phyloP scores from a whole-genome alignment of 2,797 vertebrate genomes.

The Rhinoraja longicauda region DNA sequence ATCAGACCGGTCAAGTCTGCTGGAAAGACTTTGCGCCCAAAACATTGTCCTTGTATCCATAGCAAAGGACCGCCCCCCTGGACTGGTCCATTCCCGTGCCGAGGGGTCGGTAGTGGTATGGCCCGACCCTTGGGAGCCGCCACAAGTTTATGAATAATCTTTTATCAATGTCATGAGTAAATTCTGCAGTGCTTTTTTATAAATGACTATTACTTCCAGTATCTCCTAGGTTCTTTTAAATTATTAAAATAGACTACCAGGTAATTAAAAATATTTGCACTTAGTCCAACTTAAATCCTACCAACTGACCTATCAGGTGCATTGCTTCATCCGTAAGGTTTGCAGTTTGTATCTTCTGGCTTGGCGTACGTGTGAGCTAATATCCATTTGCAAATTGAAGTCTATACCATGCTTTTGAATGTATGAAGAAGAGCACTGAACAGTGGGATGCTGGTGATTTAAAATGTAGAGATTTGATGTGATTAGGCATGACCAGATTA shows the following conservation, averaged over 20 bases:
- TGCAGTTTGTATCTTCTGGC: not conserved
- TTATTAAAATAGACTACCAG: not conserved
- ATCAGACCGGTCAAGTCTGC: too few relatives aligned
- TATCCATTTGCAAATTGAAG: not conserved
- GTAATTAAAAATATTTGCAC: not conserved
- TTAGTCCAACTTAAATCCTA: not conserved
- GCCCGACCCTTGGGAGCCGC: too few relatives aligned
- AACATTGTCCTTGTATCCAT: too few relatives aligned
- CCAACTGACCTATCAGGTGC: not conserved
- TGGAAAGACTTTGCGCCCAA: too few relatives aligned
- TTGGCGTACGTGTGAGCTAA: not conserved
- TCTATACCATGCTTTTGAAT: not conserved
- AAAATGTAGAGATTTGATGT: not conserved
- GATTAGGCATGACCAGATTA: not conserved
- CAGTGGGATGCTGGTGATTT: not conserved
- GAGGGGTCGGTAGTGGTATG: too few relatives aligned
- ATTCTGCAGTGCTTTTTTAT: not conserved
- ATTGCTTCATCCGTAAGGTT: not conserved
- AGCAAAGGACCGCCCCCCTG: too few relatives aligned
- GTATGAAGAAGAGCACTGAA: not conserved
- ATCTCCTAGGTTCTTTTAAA: not conserved
- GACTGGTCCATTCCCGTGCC: too few relatives aligned
- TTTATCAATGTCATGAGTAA: not conserved
- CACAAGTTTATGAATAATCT: not conserved
- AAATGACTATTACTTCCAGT: not conserved